Percentiles rank a stretch among this genome's conserved stretches.
phyloP scores from a whole-genome alignment of 2,888 invertebrate genomes.

The Leuctra nigra region DNA sequence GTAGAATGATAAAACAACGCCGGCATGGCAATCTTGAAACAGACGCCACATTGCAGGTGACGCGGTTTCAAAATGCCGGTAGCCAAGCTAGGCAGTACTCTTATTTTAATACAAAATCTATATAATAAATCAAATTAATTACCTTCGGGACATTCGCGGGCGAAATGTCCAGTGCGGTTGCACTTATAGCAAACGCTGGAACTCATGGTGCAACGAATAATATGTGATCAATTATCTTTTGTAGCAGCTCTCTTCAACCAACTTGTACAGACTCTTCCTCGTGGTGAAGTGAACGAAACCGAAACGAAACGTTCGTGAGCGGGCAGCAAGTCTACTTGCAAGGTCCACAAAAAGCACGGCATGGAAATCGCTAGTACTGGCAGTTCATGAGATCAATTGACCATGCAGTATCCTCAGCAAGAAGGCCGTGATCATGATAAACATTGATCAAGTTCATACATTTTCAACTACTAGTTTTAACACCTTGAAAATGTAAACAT shows the following conservation, averaged over 20 bases:
- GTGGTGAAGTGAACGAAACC: constrained; percentile 9
- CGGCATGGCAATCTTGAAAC: too few relatives aligned
- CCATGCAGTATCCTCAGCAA: too few relatives aligned
- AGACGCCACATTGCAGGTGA: constrained; percentile 3
- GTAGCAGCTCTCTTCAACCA: neutral
- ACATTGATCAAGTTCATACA: too few relatives aligned
- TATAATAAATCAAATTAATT: neutral
- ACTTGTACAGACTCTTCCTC: neutral
- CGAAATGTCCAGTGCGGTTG: constrained; percentile 88
- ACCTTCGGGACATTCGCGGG: constrained; percentile 81
- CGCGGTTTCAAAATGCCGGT: neutral
- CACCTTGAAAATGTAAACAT: too few relatives aligned
- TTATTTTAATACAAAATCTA: neutral
- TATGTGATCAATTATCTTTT: neutral
- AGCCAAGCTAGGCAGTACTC: neutral
- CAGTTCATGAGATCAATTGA: too few relatives aligned
- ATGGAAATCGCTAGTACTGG: too few relatives aligned
- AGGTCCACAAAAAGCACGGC: too few relatives aligned
- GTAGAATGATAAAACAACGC: too few relatives aligned
- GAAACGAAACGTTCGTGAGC: neutral
- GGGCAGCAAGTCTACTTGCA: too few relatives aligned
- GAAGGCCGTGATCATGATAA: too few relatives aligned
- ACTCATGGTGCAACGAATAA: constrained; percentile 53
- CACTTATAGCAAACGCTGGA: constrained; percentile 87
- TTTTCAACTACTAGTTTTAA: too few relatives aligned